Conservation (phyloP, 2,113 vertebrate genomes). For the Scopus umbretta region DNA sequence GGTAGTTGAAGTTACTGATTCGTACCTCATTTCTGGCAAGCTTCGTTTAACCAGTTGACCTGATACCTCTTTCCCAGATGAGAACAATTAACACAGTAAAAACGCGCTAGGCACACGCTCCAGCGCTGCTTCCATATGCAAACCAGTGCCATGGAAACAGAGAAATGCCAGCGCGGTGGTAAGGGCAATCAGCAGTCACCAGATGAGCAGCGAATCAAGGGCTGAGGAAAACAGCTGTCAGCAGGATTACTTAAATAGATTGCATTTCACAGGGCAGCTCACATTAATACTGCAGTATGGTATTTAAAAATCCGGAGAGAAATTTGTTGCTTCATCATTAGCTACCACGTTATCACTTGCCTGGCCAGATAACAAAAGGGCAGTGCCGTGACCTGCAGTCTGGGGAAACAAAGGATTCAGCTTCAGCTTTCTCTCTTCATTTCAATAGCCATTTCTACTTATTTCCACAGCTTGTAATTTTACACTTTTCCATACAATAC, state of each 20-base stretch:
- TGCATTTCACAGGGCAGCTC: conserved; percentile 8
- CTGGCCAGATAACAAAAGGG: background rate
- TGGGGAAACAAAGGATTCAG: background rate
- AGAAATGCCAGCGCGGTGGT: background rate
- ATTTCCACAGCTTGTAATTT: background rate
- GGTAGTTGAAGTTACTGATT: background rate
- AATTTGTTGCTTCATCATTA: background rate
- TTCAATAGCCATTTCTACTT: background rate
- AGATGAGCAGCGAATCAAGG: conserved; percentile 46
- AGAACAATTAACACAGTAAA: conserved; percentile 49
- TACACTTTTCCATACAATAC: background rate
- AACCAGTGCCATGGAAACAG: conserved; percentile 69
- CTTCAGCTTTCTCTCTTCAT: background rate
- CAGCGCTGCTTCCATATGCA: conserved; percentile 36
- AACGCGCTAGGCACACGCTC: background rate
- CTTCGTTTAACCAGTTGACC: background rate
- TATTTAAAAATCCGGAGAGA: background rate
- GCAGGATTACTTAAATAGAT: conserved; percentile 33
- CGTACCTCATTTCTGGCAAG: conserved; percentile 28
- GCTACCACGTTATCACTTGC: background rate
- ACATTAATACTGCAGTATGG: background rate
- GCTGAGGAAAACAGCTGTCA: conserved; percentile 58
- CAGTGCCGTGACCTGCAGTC: background rate
- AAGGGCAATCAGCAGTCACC: conserved; percentile 37
- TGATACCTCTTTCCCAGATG: conserved; percentile 16